Evolutionary conservation across 2,888 invertebrate species (phyloP).

Genomic region (Gastracanthus pulcherrimus): DNA sequence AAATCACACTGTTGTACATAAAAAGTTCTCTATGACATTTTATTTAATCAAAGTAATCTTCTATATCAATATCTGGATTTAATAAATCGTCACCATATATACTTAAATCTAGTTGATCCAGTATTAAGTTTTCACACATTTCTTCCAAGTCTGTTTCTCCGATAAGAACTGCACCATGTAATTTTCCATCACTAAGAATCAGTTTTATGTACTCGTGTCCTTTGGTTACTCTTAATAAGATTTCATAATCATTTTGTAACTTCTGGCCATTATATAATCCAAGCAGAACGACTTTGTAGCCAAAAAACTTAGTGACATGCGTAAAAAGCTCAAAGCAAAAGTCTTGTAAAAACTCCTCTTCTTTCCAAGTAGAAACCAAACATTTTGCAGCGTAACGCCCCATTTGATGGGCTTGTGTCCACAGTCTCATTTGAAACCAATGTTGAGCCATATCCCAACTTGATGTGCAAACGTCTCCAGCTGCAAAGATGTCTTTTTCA

Average conservation of each 20-base stretch:
- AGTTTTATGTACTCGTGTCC: conserved; percentile 92
- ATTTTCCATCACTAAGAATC: conserved; percentile 88
- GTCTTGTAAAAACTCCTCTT: conserved; percentile 88
- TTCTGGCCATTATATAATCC: conserved; percentile 97
- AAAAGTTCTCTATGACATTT: conserved; percentile 8
- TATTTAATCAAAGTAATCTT: conserved; percentile 97
- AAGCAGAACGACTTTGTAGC: conserved; percentile 93
- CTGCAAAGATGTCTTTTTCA: conserved; percentile 90
- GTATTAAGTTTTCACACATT: conserved; percentile 97
- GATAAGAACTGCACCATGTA: conserved; percentile 96
- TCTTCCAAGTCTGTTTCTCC: conserved; percentile 99
- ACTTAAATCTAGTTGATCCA: conserved; percentile 94
- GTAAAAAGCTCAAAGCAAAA: conserved; percentile 99
- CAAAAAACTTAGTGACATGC: conserved; percentile 97
- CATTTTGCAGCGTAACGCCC: conserved; percentile 95
- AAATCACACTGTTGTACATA: neutral
- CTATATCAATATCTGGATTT: conserved; percentile 97
- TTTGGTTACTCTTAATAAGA: conserved; percentile 90
- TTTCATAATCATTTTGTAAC: conserved; percentile 88
- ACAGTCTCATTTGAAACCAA: conserved; percentile 97
- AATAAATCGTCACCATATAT: conserved; percentile 94
- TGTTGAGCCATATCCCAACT: conserved; percentile 87
- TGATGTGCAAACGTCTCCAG: conserved; percentile 96
- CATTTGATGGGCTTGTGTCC: conserved; percentile 99
- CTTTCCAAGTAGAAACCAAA: conserved; percentile 84